phyloP scores from a whole-genome alignment of 2,797 vertebrate genomes.

The Acridotheres tristis region DNA sequence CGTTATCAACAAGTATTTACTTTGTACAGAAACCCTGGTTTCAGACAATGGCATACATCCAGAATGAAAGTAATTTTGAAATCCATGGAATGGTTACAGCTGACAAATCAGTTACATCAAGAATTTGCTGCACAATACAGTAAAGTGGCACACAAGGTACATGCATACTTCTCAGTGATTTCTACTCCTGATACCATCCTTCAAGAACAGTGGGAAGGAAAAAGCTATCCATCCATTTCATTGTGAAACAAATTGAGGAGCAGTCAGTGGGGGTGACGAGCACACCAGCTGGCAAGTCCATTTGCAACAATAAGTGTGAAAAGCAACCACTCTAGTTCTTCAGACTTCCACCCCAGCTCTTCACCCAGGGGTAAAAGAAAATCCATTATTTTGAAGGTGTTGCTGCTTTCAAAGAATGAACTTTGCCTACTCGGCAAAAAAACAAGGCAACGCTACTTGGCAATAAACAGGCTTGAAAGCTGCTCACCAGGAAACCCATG shows the following conservation, averaged over 20 bases:
- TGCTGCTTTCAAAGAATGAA: background rate
- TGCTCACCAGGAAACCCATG: background rate
- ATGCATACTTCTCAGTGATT: background rate
- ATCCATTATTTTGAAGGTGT: background rate
- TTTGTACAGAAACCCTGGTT: background rate
- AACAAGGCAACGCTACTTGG: background rate
- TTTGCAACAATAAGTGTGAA: background rate
- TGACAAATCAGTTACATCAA: background rate
- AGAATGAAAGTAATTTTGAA: background rate
- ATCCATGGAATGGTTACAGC: background rate
- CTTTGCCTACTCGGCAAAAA: background rate
- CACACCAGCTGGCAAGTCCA: background rate
- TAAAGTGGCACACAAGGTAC: background rate
- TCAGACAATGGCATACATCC: accelerated
- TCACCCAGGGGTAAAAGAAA: background rate
- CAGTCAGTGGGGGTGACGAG: background rate
- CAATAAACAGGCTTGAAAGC: background rate
- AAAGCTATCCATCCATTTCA: background rate
- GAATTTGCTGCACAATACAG: background rate
- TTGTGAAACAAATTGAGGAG: background rate
- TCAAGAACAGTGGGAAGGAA: background rate
- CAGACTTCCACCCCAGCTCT: background rate
- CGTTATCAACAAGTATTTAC: background rate
- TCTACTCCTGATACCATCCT: background rate
- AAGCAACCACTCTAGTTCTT: background rate